Percentiles rank a stretch among this genome's conserved stretches.
Conservation (phyloP, 2,888 invertebrate genomes). For the Lithophane semibrunnea region DNA sequence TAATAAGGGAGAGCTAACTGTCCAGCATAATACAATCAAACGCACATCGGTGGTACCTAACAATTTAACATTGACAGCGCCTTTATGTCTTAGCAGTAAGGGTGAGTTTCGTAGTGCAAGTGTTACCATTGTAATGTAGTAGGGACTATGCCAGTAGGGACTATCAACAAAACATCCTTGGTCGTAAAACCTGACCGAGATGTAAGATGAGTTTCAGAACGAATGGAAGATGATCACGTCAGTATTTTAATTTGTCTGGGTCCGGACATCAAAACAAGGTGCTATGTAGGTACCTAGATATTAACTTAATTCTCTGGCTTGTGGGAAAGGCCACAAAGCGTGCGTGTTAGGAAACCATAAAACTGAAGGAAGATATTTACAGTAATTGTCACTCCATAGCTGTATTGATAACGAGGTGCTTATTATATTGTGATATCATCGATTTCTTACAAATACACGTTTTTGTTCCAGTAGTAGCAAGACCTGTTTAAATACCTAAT, state of each 20-base stretch:
- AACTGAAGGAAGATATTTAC: constrained; percentile 56
- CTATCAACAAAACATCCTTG: not conserved
- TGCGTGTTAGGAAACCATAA: constrained; percentile 68
- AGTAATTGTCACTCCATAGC: constrained; percentile 69
- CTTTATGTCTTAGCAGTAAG: not conserved
- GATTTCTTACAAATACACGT: constrained; percentile 36
- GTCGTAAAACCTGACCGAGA: not conserved
- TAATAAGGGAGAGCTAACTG: too few species aligned
- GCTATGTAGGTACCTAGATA: not conserved
- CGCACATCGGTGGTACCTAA: not conserved
- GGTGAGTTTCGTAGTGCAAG: not conserved
- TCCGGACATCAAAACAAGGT: not conserved
- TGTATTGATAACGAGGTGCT: constrained; percentile 58
- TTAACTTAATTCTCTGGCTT: constrained; percentile 39
- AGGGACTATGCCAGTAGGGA: not conserved
- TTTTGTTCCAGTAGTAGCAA: constrained; percentile 15
- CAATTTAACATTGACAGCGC: not conserved
- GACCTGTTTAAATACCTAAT: not conserved
- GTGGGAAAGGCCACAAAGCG: constrained; percentile 57
- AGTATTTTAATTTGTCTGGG: not conserved
- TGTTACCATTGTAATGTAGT: not conserved
- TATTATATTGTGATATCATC: constrained; percentile 47
- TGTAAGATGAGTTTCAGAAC: not conserved
- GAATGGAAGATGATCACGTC: too few species aligned
- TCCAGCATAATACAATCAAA: not conserved